Conservation (phyloP, 2,797 vertebrate genomes). For the Phalloptychus januarius region DNA sequence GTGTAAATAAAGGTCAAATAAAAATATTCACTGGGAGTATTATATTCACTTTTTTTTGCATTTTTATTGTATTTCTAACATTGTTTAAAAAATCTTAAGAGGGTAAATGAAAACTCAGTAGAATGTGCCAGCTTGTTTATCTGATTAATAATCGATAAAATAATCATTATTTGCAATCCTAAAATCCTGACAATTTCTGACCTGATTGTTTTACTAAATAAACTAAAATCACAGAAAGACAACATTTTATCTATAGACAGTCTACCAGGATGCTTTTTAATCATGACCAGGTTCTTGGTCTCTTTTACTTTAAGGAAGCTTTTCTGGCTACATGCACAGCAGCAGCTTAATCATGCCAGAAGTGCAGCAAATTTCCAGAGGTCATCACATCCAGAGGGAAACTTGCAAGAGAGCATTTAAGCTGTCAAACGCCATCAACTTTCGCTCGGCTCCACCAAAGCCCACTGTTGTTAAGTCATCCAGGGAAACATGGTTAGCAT, state of each 20-base stretch:
- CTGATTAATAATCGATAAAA: too few species aligned
- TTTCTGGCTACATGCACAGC: conserved; percentile 15
- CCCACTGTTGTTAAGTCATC: conserved; percentile 27
- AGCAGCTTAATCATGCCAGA: conserved; percentile 24
- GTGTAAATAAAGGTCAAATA: too few species aligned
- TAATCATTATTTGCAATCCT: too few species aligned
- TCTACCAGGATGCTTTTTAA: background rate
- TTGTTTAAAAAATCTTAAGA: too few species aligned
- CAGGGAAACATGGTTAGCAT: conserved; percentile 27
- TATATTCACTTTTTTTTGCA: background rate
- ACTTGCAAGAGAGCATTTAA: conserved; percentile 4
- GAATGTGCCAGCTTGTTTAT: too few species aligned
- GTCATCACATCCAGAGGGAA: conserved; percentile 26
- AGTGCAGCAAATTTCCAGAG: conserved; percentile 50
- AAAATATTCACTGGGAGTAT: too few species aligned
- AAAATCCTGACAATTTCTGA: background rate
- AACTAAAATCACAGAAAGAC: background rate
- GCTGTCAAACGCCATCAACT: conserved; percentile 41
- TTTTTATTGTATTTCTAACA: background rate
- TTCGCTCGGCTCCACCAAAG: conserved; percentile 45
- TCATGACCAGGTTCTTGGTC: background rate
- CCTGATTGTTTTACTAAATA: background rate
- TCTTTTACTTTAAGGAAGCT: background rate
- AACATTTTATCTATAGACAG: background rate
- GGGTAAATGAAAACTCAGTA: too few species aligned